Evolutionary conservation across 2,797 vertebrate species (phyloP).

Genomic region (Pachyuromys duprasi): DNA sequence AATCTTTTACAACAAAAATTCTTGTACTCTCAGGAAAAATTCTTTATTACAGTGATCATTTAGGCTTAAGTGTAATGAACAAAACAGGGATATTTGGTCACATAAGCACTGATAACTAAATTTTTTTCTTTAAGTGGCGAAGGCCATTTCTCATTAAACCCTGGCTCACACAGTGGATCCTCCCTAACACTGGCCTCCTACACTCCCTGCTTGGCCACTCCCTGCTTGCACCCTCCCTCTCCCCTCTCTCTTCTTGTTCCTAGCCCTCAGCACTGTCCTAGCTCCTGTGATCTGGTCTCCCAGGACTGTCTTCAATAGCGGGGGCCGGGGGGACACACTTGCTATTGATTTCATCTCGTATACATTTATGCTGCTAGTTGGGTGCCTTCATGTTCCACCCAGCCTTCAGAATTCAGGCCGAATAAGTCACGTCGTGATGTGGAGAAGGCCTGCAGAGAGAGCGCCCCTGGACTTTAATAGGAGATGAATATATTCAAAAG

Average conservation of each 20-base stretch:
- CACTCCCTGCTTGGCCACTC: fast-evolving
- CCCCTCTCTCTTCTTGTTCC: neutral
- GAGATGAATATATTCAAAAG: slow-evolving; percentile 74
- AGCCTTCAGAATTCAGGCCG: slow-evolving; percentile 69
- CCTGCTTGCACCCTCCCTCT: neutral
- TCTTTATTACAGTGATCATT: neutral
- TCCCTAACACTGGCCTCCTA: neutral
- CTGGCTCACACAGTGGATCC: neutral
- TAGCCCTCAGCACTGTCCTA: slow-evolving; percentile 48
- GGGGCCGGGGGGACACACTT: slow-evolving; percentile 46
- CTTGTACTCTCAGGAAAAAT: slow-evolving; percentile 11
- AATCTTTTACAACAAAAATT: neutral
- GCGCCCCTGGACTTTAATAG: slow-evolving; percentile 77
- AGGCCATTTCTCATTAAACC: neutral
- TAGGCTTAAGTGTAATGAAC: neutral
- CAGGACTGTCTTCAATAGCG: slow-evolving; percentile 71
- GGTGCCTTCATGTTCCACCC: slow-evolving; percentile 77
- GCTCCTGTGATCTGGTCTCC: slow-evolving; percentile 70
- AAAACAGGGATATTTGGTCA: slow-evolving; percentile 27
- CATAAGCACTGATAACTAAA: neutral
- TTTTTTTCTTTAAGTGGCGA: neutral
- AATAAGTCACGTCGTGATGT: slow-evolving; percentile 30
- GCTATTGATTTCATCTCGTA: slow-evolving; percentile 81
- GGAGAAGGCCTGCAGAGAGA: slow-evolving; percentile 68
- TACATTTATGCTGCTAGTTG: slow-evolving; percentile 79